Percentiles rank a stretch among this genome's conserved stretches.
phyloP scores from a whole-genome alignment of 2,797 vertebrate species.

The Molossus alvarezi region DNA sequence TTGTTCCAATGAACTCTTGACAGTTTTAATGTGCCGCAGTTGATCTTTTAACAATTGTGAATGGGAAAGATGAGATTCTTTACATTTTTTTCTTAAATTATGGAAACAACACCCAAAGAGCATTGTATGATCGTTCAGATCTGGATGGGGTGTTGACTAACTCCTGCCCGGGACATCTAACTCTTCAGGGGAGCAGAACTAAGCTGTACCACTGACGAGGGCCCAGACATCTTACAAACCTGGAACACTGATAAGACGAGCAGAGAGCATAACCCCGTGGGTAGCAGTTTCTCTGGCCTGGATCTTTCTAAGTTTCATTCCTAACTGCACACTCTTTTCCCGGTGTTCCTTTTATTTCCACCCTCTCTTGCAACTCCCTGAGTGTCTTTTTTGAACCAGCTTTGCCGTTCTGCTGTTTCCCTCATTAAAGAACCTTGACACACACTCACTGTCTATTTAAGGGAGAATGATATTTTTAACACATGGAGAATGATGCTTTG shows the following conservation, averaged over 20 bases:
- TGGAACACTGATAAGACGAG: background rate
- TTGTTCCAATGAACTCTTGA: background rate
- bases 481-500: background rate
- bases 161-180: fast-evolving
- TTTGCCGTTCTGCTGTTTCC: background rate
- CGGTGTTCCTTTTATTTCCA: background rate
- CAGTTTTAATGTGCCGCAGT: background rate
- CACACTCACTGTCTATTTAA: conserved; percentile 41
- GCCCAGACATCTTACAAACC: background rate
- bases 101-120: background rate
- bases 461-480: background rate
- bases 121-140: too few species aligned
- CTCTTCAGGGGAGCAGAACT: background rate
- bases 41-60: background rate
- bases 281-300: background rate
- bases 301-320: background rate
- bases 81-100: background rate
- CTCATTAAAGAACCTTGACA: background rate
- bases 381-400: background rate
- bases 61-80: background rate
- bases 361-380: background rate
- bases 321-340: background rate
- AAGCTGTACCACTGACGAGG: fast-evolving
- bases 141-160: fast-evolving
- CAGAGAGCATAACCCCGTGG: background rate